Evolutionary conservation across 37 sponge, comb jelly and placozoan genomes (phyloP).

Genomic region (Eunapius fragilis): DNA sequence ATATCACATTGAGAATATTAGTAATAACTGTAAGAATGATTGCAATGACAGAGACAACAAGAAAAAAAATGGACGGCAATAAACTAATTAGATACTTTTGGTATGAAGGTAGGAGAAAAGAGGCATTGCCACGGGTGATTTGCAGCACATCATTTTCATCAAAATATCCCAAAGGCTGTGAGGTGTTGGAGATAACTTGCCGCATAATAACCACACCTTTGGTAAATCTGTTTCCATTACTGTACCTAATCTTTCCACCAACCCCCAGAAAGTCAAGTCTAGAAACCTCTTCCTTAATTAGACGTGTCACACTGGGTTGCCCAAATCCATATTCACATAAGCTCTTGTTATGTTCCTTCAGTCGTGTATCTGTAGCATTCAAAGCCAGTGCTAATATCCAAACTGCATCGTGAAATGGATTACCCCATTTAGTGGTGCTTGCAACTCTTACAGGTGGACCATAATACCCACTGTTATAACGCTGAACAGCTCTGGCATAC

Average conservation of each 20-base stretch:
- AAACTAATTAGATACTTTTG: background rate
- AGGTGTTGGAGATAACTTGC: background rate
- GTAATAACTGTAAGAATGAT: background rate
- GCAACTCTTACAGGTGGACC: background rate
- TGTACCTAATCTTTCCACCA: background rate
- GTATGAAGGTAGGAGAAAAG: background rate
- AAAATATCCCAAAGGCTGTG: background rate
- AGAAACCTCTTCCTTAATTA: background rate
- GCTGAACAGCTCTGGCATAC: background rate
- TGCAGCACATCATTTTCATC: background rate
- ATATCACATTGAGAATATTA: background rate
- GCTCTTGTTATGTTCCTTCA: background rate
- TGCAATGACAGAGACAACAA: background rate
- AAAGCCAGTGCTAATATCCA: slow-evolving; percentile 38
- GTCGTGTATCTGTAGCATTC: background rate
- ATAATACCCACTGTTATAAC: background rate
- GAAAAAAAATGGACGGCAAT: background rate
- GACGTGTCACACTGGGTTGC: background rate
- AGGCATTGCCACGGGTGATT: background rate
- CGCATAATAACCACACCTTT: background rate
- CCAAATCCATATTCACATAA: background rate
- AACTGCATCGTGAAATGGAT: slow-evolving; percentile 24
- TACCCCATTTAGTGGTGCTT: background rate
- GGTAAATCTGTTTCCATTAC: background rate
- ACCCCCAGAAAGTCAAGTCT: background rate